phyloP scores from a whole-genome alignment of 2,797 vertebrate genomes.

The Acanthurus lineatus region DNA sequence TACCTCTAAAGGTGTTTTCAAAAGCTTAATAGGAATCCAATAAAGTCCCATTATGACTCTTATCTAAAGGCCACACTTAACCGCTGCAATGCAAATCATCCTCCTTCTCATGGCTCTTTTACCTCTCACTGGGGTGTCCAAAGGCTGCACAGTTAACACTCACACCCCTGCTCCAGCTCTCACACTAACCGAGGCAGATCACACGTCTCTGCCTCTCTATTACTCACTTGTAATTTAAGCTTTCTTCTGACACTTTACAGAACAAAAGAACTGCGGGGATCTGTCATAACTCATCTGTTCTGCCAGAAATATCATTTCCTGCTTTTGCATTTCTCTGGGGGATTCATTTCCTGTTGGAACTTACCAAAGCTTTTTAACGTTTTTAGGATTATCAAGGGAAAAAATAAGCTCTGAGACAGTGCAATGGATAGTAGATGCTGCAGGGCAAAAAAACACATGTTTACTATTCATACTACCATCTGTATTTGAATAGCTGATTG shows the following conservation, averaged over 20 bases:
- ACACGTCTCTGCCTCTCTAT: constrained; percentile 61
- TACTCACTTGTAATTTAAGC: constrained; percentile 65
- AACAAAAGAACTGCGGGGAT: constrained; percentile 73
- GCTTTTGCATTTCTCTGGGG: constrained; percentile 56
- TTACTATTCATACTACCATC: neutral
- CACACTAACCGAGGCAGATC: constrained; percentile 66
- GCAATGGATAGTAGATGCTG: constrained; percentile 11
- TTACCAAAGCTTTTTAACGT: constrained; percentile 38
- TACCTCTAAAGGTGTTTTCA: constrained; percentile 46
- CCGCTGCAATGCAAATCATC: constrained; percentile 58
- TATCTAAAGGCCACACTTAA: constrained; percentile 66
- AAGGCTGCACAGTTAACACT: constrained; percentile 70
- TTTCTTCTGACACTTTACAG: constrained; percentile 60
- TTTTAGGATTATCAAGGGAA: constrained; percentile 41
- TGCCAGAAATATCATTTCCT: constrained; percentile 73
- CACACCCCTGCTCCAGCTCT: constrained; percentile 70
- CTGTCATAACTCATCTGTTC: constrained; percentile 59
- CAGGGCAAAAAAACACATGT: constrained; percentile 6
- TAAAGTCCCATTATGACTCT: constrained; percentile 51
- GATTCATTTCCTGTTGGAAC: constrained; percentile 74
- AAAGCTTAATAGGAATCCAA: constrained; percentile 51
- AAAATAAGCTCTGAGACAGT: constrained; percentile 27
- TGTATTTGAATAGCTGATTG: constrained; percentile 2
- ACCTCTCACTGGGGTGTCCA: constrained; percentile 74
- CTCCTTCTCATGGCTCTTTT: constrained; percentile 72